A percentile compares a stretch with the other conserved stretches of the same genome.
Conservation (phyloP, 2,888 invertebrate genomes). For the Leptinotarsa juncta region DNA sequence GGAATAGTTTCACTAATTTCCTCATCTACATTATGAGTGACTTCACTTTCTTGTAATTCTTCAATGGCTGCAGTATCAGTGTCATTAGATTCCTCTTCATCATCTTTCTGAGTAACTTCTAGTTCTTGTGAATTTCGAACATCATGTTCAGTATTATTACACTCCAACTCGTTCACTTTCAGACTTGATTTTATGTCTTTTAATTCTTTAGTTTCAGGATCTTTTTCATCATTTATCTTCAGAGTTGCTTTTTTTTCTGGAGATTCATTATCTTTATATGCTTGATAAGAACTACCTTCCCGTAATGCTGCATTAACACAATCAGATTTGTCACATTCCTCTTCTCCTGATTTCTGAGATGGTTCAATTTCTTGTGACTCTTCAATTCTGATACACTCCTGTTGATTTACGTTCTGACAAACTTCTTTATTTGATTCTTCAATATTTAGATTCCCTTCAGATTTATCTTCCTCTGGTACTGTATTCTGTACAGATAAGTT, state of each 20-base stretch:
- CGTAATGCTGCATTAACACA: no score
- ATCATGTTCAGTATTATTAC: no score
- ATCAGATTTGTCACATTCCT: no score
- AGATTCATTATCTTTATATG: background rate
- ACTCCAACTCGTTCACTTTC: no score
- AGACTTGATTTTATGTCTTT: no score
- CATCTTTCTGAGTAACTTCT: conserved; percentile 20
- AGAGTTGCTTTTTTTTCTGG: conserved; percentile 15
- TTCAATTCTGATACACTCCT: conserved; percentile 4
- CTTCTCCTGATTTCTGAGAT: conserved; percentile 14
- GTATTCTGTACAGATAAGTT: background rate
- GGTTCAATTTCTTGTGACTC: conserved; percentile 16
- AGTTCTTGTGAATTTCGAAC: background rate
- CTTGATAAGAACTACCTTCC: no score
- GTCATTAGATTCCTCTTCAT: conserved; percentile 1
- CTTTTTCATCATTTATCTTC: background rate
- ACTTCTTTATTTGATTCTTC: background rate
- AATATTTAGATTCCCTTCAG: background rate
- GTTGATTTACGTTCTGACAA: conserved; percentile 14
- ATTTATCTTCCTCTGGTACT: background rate
- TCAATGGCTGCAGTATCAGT: conserved; percentile 19
- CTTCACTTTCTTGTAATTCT: conserved; percentile 12
- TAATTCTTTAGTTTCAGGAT: background rate
- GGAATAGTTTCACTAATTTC: conserved; percentile 10
- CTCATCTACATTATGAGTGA: conserved; percentile 22